Evolutionary conservation across 1,140 invertebrate genomes (phyloP), one percentile per base, ranked within the genome.

Genomic region (Ceratitis capitata): DNA sequence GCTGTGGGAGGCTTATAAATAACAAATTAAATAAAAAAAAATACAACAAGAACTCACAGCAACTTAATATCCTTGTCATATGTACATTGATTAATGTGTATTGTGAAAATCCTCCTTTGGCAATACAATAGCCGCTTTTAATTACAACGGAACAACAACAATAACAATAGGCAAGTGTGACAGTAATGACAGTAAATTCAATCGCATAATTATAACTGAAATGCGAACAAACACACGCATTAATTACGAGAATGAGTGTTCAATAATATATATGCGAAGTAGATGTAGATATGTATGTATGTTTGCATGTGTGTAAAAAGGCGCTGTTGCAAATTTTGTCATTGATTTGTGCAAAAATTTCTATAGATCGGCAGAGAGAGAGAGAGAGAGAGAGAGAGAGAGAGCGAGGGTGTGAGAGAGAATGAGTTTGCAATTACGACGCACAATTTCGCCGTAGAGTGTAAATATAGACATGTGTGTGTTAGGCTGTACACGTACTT

Each of bases 291-390:
- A 16, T 78, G 39, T 6, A 6, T 19, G 61, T 39, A n/a, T 61
- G 6, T 29, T 3, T 74, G 64, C 39, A 39, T 49, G 69, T 45
- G 39, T 26, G 69, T 39, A 78, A 78, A 78, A 78, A 78, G 35
- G 69, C 19, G 69, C 69, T 26, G 69, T 14, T 45, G 39, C 69
- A 78, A 78, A 78, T 47, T 78, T 78, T 78, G 69, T 42, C 39
- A 78, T 78, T 78, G 69, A 78, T 78, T 78, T 78, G n/a, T n/a
- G 69, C 29, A 78, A 78, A 78, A 78, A 45, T 78, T 78, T 45
- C 39, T 45, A 23, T 9, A 14, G 32, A n/a, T n/a, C n/a, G n/a
- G n/a, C n/a, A n/a, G n/a, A n/a, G n/a, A n/a, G n/a, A n/a, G n/a
- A n/a, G n/a, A n/a, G n/a, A n/a, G n/a, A n/a, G n/a, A n/a, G n/a